Evolutionary conservation across 2,888 invertebrate species (phyloP), one percentile per base, ranked within the genome.

Genomic region (Pterostichus niger): DNA sequence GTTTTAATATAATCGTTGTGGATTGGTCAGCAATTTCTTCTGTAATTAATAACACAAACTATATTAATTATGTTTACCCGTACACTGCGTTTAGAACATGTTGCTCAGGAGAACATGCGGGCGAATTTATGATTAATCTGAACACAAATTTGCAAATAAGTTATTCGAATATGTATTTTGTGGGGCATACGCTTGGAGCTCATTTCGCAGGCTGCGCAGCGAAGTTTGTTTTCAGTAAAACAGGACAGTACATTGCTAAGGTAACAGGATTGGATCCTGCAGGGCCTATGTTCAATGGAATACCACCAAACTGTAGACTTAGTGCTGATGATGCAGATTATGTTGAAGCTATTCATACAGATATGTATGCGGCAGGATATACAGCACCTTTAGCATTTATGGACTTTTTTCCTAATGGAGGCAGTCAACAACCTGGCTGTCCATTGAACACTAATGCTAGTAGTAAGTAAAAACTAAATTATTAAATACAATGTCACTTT

Each of bases 341-440:
- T 86, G 95, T 93, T 2, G 95, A 95, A 87, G 92, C 94, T 0
- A 93, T 95, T 81, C 95, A 95, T 86, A 94, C 94, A 0, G 93
- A 93, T 85, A 92, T 92, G 0, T 94, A 94, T 0, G 89, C 92
- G 17, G 90, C 92, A 44, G 94, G 95, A 0, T 93, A 93, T 85
- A 85, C 87, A n/a, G 86, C 87, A 52, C 91, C 94, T 13, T 90
- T 93, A 24, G 95, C 95, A 0, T 92, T 94, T 87, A 93, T 90
- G 0, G 95, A 95, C 87, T 95, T 94, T 87, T 95, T 93, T 89
- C 95, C 95, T 0, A 95, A 95, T 86, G 92, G 92, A 9, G 95
- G 95, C 0, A 90, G 90, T 0, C 95, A 95, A 86, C 94, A 59
- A 10, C 24, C 17, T 10, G 10, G 24, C 9, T 59, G 56, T 59